phyloP scores from a whole-genome alignment of 2,888 invertebrate genomes.

The Scrobipalpa costella region DNA sequence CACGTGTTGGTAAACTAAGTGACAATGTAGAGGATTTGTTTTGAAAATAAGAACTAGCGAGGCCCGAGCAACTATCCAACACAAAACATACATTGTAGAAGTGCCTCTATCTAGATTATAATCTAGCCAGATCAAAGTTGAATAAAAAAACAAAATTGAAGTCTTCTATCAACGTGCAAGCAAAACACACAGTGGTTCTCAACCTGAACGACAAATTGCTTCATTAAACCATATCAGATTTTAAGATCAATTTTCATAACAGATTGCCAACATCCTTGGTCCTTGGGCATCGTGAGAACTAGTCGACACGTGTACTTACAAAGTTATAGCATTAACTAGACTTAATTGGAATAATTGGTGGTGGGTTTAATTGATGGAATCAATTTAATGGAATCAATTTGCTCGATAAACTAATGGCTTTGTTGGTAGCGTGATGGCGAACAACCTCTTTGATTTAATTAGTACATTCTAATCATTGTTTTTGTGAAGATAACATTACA shows the following conservation, averaged over 20 bases:
- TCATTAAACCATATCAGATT: conserved; percentile 13
- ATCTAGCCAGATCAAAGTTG: no score
- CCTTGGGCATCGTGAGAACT: conserved; percentile 21
- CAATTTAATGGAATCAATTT: conserved; percentile 45
- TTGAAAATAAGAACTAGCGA: no score
- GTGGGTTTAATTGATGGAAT: conserved; percentile 37
- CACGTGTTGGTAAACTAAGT: no score
- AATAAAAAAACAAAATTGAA: no score
- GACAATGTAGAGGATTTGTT: no score
- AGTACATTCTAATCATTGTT: conserved; percentile 33
- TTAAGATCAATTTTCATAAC: conserved; percentile 20
- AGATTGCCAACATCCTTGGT: conserved; percentile 17
- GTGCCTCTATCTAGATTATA: no score
- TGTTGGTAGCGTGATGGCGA: conserved; percentile 31
- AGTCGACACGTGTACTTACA: conserved; percentile 16
- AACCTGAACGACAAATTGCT: background rate
- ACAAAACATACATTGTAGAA: no score
- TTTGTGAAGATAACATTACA: background rate
- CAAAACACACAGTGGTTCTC: background rate
- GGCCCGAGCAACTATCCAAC: no score
- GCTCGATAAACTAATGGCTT: conserved; percentile 39
- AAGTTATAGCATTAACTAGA: background rate
- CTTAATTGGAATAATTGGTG: conserved; percentile 30
- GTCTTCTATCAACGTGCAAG: background rate
- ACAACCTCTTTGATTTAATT: conserved; percentile 37